Evolutionary conservation across 2,113 vertebrate genomes (phyloP), one percentile per base, ranked within the genome.

Genomic region (Galemys pyrenaicus): DNA sequence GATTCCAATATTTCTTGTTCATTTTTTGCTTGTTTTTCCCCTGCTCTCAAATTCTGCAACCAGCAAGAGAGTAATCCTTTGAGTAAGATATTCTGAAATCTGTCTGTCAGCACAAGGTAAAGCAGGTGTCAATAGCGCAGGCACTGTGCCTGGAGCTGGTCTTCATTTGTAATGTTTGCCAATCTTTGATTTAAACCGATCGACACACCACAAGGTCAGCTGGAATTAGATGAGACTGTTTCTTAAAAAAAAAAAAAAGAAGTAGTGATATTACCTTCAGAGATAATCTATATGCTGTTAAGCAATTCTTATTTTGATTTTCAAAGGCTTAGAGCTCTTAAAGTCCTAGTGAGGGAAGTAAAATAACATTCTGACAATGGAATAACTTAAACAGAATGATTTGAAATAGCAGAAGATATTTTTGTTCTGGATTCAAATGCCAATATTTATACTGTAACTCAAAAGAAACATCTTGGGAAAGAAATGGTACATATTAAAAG

Each of bases 111-210:
- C 68, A 77, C 80, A 97, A 97, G 78, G 94, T 92, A 95, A 98
- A 80, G 93, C 90, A 95, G 54, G 86, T 96, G 96, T 97, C 96
- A 94, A 37, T 95, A 83, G 78, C 49, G 85, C 95, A 96, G 97
- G 97, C 96, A 93, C 73, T 41, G 87, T 94, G 87, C 73, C 39
- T 96, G 80, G 65, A 49, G 65, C n/a, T 2, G 62, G 67, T 28
- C 64, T 62, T 97, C 67, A 0, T 97, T 97, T 97, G 41, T 96
- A 96, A 97, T 93, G 95, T 98, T 97, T 97, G 95, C 89, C 97
- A 96, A 92, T 97, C 96, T 96, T 96, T 97, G 94, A 97, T 97
- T 96, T 92, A 97, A 97, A 91, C 70, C 39, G 46, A 95, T 97
- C 1, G 6, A 97, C 93, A 96, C 85, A 88, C 12, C 65, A 95